Base-by-base conservation (phyloP, 2,113 vertebrate genomes). In the Semicossyphus pulcher region DNA sequence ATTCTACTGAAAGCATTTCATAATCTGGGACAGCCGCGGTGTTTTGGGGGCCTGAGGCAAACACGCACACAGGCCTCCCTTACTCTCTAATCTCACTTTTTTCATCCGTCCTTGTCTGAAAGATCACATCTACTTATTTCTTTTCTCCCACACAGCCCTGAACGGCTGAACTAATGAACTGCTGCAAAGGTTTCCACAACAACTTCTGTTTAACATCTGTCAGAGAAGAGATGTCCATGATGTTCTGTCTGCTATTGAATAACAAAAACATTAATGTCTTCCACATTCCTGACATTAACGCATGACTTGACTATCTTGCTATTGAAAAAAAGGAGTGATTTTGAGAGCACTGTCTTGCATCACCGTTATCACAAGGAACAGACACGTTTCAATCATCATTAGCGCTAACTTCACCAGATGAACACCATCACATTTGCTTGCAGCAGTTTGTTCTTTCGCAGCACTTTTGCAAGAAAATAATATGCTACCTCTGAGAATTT, bases 1-100 rank as follows among this genome's bases (percentile, higher is more conserved):
- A 82, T 69, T 74, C 63, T 48, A 70, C 66, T 86, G 56, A 86
- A 79, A 74, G 63, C 61, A 51, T 85, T 77, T 87, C 70, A 84
- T 83, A 76, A 78, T 83, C 65, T 28, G 59, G 78, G 47, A 59
- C 39, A 78, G 48, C 52, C 28, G 34, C 20, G 57, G 42, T 61
- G 45, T 65, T 85, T 76, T 37, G 25, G 31, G 20, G 25, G 65
- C 64, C 42, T 56, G 26, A 64, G 66, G 82, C 59, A 51, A 72
- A 62, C 49, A 57, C 4, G 41, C 15, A 21, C 25, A 39, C 18
- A 2, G 49, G 20, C 18, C 63, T 79, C 28, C 34, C 23, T 32
- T 18, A 48, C 15, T 20, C 7, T 26, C 49, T 11, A 9, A 66
- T 76, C 57, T 61, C n/a, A n/a, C 53, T 52, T 39, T 49, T 61